Evolutionary conservation across 2,113 vertebrate species (phyloP).

Genomic region (Rhabdornis inornatus): DNA sequence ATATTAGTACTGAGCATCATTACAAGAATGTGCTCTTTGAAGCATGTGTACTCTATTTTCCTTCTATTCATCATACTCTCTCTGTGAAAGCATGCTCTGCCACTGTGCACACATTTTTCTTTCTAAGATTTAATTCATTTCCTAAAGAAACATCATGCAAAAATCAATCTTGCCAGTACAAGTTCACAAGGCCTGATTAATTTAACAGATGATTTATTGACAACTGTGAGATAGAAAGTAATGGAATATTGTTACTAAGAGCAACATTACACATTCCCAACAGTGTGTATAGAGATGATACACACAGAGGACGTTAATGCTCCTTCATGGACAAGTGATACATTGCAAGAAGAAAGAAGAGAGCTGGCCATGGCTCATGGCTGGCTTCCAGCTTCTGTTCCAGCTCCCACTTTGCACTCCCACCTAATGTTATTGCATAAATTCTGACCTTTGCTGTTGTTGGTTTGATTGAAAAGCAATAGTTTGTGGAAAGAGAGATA

Average conservation of each 20-base stretch:
- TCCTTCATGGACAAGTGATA: neutral
- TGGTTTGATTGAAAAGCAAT: neutral
- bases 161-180: slow-evolving; percentile 32
- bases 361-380: neutral
- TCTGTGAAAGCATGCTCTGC: slow-evolving; percentile 25
- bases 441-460: neutral
- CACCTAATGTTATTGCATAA: neutral
- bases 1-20: slow-evolving; percentile 35
- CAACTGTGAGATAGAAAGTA: slow-evolving; percentile 36
- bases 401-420: neutral
- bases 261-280: neutral
- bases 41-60: slow-evolving; percentile 34
- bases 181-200: slow-evolving; percentile 35
- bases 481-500: neutral
- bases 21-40: slow-evolving; percentile 58
- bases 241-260: slow-evolving; percentile 14
- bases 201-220: slow-evolving; percentile 48
- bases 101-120: slow-evolving; percentile 21
- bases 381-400: neutral
- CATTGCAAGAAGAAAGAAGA: neutral
- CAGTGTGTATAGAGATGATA: neutral
- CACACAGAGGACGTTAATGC: neutral
- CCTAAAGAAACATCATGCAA: slow-evolving; percentile 22
- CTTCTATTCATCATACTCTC: slow-evolving; percentile 39
- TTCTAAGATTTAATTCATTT: slow-evolving; percentile 45